Base-by-base conservation (phyloP, 2,797 vertebrate species). In the Onychomys arenicola region DNA sequence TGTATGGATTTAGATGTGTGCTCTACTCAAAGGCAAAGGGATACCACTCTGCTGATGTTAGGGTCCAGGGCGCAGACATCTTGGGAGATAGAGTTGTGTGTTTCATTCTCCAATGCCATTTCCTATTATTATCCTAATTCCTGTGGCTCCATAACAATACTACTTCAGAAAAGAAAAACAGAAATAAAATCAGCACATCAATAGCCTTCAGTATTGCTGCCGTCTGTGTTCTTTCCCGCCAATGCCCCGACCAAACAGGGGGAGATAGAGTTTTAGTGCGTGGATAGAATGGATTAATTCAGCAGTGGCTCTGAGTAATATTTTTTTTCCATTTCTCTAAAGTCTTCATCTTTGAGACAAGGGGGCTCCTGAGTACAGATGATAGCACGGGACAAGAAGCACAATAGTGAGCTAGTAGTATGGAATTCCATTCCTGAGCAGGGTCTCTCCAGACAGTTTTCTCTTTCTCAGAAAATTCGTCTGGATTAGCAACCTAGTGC, bases 401-500 rank as follows among this genome's bases (percentile, higher is more conserved):
- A 0, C 37, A 46, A 2, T 17, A 43, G 37, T 43, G 17, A 75
- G 37, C 59, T 17, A 57, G 3, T 14, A 13, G 52, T 52, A 52
- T 17, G 14, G 12, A 52, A n/a, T 55, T n/a, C 12, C 25, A 17
- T 37, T 43, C 2, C 6, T 0, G 0, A 23, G 19, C 3, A 89
- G 2, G 3, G 10, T 32, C 11, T 76, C 27, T 40, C 4, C n/a
- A 40, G 27, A 89, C 7, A 12, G 9, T 43, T 17, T 43, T 43
- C 19, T 57, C 55, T 5, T 75, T 73, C 13, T 75, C 34, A 6
- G 17, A 59, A 75, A 32, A 40, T 75, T 40, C 11, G 61, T 13
- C 19, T 13, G 12, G 3, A 46, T 52, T 23, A 61, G 55, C 7
- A 75, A 40, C 23, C 46, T 4, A 69, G 14, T 55, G 13, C 34